Conservation (phyloP, 1,140 invertebrate genomes). For the Halictus rubicundus region DNA sequence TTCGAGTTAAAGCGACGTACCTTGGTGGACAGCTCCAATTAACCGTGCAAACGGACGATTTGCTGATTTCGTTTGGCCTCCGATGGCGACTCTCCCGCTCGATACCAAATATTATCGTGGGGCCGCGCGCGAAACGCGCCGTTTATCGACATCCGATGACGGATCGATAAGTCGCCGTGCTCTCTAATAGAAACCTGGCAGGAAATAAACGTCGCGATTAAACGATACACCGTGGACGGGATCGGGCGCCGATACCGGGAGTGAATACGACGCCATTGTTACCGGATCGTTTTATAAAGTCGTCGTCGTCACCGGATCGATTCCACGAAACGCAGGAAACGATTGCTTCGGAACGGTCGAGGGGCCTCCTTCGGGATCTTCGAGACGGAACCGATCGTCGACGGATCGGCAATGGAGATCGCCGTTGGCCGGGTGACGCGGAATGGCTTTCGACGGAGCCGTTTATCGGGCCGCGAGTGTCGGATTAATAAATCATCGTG, state of each 20-base stretch:
- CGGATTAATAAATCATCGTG: slow-evolving; percentile 8
- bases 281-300: too few species aligned
- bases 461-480: not conserved
- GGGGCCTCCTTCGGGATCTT: too few species aligned
- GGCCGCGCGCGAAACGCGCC: not conserved
- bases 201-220: slow-evolving; percentile 8
- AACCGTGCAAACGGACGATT: not conserved
- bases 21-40: not conserved
- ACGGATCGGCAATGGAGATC: not conserved
- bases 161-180: slow-evolving; percentile 6
- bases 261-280: too few species aligned
- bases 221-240: not conserved
- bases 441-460: not conserved
- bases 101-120: slow-evolving; percentile 18
- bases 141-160: slow-evolving; percentile 26
- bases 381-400: too few species aligned
- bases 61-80: not conserved
- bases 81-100: not conserved
- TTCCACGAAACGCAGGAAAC: not conserved
- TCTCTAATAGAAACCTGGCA: not conserved
- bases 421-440: not conserved
- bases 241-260: not conserved
- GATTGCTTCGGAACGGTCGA: not conserved
- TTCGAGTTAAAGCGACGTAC: too few species aligned
- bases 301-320: not conserved